phyloP scores from a whole-genome alignment of 1,140 invertebrate genomes.

The Eubasilissa regina region DNA sequence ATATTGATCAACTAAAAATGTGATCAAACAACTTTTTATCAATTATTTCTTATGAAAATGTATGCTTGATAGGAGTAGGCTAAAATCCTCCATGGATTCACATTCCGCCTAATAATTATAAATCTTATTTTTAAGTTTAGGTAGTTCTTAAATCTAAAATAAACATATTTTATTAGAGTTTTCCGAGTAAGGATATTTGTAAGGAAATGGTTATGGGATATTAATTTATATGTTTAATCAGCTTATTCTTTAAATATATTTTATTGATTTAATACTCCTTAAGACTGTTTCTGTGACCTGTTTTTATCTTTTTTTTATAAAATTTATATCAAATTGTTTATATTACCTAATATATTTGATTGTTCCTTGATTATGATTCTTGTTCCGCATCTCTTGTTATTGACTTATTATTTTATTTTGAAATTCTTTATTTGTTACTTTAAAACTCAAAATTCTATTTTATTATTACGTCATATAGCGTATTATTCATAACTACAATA shows the following conservation, averaged over 20 bases:
- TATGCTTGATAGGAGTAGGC: slow-evolving; percentile 43
- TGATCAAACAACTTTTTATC: slow-evolving; percentile 23
- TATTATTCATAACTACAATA: slow-evolving; percentile 19
- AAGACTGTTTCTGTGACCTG: slow-evolving; percentile 62
- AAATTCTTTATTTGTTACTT: slow-evolving; percentile 54
- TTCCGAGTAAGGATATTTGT: slow-evolving; percentile 52
- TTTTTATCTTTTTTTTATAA: slow-evolving; percentile 58
- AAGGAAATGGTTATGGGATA: slow-evolving; percentile 54
- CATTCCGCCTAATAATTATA: slow-evolving; percentile 50
- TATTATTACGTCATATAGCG: slow-evolving; percentile 26
- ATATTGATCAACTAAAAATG: slow-evolving; percentile 29
- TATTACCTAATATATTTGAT: slow-evolving; percentile 59
- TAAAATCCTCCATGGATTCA: slow-evolving; percentile 48
- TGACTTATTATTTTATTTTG: slow-evolving; percentile 54
- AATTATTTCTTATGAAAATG: slow-evolving; percentile 39
- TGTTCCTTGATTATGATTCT: slow-evolving; percentile 56
- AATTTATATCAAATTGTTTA: slow-evolving; percentile 59
- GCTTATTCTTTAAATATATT: slow-evolving; percentile 53
- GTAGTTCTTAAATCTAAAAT: slow-evolving; percentile 50
- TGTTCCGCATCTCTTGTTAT: slow-evolving; percentile 58
- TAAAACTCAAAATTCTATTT: slow-evolving; percentile 51
- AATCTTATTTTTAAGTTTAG: slow-evolving; percentile 30
- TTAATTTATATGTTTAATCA: slow-evolving; percentile 51
- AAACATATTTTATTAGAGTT: slow-evolving; percentile 55
- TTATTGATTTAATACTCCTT: slow-evolving; percentile 60